Evolutionary conservation across 2,888 invertebrate species (phyloP).

Genomic region (Aphodius granarius): DNA sequence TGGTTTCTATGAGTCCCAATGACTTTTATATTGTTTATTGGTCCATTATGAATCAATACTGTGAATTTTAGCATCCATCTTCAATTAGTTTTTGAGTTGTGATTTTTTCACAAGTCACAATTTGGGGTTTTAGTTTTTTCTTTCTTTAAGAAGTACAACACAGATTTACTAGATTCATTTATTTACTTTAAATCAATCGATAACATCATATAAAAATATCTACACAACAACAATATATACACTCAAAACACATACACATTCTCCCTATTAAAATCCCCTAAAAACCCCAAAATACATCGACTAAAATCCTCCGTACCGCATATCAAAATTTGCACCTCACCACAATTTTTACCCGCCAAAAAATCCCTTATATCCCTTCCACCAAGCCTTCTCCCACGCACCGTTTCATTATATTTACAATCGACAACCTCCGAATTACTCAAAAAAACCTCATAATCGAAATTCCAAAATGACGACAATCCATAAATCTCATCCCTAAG

Average conservation of each 20-base stretch:
- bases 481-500: conserved; percentile 64
- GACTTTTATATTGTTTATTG: too few relatives aligned
- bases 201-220: neutral
- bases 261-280: conserved; percentile 32
- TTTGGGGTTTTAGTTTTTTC: too few relatives aligned
- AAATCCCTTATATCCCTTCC: conserved; percentile 47
- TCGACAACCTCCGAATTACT: conserved; percentile 34
- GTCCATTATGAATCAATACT: too few relatives aligned
- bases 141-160: too few relatives aligned
- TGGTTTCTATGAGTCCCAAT: too few relatives aligned
- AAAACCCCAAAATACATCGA: conserved; percentile 52
- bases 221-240: neutral
- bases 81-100: too few relatives aligned
- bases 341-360: conserved; percentile 45
- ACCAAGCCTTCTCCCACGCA: conserved; percentile 51
- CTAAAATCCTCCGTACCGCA: conserved; percentile 66
- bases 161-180: neutral
- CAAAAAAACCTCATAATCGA: conserved; percentile 65
- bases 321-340: conserved; percentile 57
- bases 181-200: too few relatives aligned
- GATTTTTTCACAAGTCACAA: too few relatives aligned
- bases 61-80: too few relatives aligned
- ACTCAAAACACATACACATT: conserved; percentile 27
- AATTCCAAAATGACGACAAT: conserved; percentile 73
- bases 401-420: conserved; percentile 59